These are phyloP conservation scores for Actinia tenebrosa DNA, from an alignment of 64 coral and sea anemone genomes.

Conservation along the genomic window DNA sequence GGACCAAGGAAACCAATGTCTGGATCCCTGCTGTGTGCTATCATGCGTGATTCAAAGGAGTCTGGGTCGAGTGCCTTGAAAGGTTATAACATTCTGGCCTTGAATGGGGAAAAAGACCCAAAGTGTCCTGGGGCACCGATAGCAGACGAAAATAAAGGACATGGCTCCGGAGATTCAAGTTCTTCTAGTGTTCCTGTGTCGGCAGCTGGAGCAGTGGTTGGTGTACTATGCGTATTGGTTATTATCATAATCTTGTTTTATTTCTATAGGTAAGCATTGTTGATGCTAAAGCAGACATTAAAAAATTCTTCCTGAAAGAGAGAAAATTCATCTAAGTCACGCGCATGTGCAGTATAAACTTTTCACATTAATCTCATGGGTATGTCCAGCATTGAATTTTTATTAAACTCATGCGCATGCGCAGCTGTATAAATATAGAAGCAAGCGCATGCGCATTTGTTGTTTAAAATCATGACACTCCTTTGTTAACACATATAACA, in stretches of 20 bases:
- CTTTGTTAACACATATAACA: background rate
- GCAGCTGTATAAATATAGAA: background rate
- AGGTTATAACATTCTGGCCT: background rate
- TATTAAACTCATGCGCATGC: background rate
- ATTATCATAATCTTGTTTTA: background rate
- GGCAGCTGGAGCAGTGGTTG: background rate
- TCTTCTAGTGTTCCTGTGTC: background rate
- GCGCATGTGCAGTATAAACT: no score
- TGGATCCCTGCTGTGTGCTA: conserved; percentile 1
- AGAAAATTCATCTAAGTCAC: no score
- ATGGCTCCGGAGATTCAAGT: background rate
- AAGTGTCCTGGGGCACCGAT: background rate
- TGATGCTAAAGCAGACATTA: no score
- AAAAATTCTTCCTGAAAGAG: no score
- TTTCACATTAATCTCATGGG: no score
- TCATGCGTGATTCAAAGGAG: background rate
- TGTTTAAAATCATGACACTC: background rate
- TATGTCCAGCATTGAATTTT: no score
- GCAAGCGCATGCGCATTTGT: background rate
- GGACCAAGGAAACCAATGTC: conserved; percentile 4
- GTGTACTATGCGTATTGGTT: background rate
- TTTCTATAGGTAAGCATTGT: background rate
- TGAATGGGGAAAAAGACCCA: background rate
- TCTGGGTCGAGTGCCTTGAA: background rate
- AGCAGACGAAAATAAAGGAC: background rate